Evolutionary conservation across 1,140 invertebrate species (phyloP).

Genomic region (Ostrea denselamellosa): DNA sequence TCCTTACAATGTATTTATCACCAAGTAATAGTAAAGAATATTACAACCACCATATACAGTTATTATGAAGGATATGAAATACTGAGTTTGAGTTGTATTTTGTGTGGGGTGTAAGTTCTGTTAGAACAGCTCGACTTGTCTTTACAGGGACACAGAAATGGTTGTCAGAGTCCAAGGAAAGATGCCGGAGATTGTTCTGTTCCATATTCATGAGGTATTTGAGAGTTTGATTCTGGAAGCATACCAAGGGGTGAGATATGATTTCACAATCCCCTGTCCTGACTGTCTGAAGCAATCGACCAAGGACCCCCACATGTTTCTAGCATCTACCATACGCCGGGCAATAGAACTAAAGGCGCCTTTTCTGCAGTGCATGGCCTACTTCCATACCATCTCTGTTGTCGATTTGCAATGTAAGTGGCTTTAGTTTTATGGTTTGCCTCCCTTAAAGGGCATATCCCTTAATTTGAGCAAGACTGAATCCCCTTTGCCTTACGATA

Average conservation of each 20-base stretch:
- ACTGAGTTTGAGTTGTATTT: too few species aligned
- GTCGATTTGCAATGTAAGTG: slow-evolving; percentile 72
- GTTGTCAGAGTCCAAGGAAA: slow-evolving; percentile 74
- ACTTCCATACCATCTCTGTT: slow-evolving; percentile 77
- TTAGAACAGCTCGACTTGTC: not conserved
- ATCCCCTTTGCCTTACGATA: too few species aligned
- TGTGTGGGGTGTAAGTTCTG: too few species aligned
- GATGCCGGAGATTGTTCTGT: slow-evolving; percentile 76
- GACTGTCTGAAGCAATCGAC: slow-evolving; percentile 73
- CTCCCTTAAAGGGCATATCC: too few species aligned
- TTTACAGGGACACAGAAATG: slow-evolving; percentile 70
- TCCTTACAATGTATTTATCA: too few species aligned
- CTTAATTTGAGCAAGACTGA: too few species aligned
- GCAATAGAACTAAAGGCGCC: slow-evolving; percentile 75
- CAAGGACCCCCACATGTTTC: slow-evolving; percentile 76
- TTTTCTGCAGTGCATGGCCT: slow-evolving; percentile 77
- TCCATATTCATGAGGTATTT: slow-evolving; percentile 78
- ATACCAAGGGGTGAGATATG: slow-evolving; percentile 76
- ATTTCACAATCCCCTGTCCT: slow-evolving; percentile 75
- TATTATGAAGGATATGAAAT: too few species aligned
- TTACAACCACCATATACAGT: too few species aligned
- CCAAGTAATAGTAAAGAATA: too few species aligned
- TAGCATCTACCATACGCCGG: slow-evolving; percentile 72
- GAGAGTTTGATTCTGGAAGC: slow-evolving; percentile 76
- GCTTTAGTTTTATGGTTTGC: not conserved